These are phyloP conservation scores for Ctenosaura bakeri DNA, from an alignment of 2,797 vertebrate genomes.

Conservation along the genomic window DNA sequence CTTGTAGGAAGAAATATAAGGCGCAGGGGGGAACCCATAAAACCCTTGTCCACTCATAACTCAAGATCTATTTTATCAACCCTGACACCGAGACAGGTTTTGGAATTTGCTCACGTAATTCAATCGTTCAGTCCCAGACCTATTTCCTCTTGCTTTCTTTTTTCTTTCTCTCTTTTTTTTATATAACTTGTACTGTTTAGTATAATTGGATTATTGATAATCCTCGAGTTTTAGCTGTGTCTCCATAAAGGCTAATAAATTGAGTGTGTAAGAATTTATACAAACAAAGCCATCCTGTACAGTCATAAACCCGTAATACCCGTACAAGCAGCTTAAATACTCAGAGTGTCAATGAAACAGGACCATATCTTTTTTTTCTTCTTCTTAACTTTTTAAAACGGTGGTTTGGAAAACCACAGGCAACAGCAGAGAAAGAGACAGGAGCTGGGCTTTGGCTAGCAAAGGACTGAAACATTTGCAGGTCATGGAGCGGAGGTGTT, in stretches of 20 bases:
- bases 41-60: neutral
- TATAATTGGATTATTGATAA: conserved; percentile 39
- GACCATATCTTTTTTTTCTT: neutral
- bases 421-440: neutral
- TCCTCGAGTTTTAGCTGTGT: conserved; percentile 33
- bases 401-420: neutral
- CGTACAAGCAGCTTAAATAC: neutral
- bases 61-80: accelerated
- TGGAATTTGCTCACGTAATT: conserved; percentile 36
- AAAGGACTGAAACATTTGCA: too few relatives aligned
- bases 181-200: neutral
- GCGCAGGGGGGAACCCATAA: neutral
- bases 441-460: too few relatives aligned
- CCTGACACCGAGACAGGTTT: neutral
- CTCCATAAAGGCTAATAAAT: neutral
- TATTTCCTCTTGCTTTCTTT: neutral
- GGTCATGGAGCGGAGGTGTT: too few relatives aligned
- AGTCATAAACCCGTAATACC: conserved; percentile 15
- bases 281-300: neutral
- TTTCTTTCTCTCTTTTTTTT: neutral
- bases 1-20: neutral
- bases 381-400: neutral
- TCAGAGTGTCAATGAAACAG: accelerated
- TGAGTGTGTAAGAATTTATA: neutral
- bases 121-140: neutral